phyloP scores from a whole-genome alignment of 1,140 invertebrate genomes.

The Eciton burchellii region DNA sequence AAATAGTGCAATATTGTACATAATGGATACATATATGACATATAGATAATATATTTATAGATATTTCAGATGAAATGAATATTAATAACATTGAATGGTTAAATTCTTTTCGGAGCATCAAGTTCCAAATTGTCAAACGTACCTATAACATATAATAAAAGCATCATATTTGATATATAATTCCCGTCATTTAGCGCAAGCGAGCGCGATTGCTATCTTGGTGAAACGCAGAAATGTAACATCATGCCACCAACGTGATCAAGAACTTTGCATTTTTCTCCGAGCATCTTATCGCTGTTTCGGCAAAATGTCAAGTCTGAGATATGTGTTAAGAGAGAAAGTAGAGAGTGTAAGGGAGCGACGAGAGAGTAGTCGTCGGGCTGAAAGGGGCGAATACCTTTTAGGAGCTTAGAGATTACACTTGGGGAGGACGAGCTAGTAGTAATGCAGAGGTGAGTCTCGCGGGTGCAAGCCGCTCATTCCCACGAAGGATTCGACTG shows the following conservation, averaged over 20 bases:
- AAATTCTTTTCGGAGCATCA: neutral
- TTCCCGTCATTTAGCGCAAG: neutral
- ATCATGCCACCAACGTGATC: neutral
- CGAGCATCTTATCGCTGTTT: neutral
- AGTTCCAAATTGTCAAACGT: neutral
- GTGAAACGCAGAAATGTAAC: neutral
- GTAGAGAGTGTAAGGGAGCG: constrained; percentile 58
- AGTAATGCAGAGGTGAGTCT: constrained; percentile 82
- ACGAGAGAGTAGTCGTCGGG: constrained; percentile 61
- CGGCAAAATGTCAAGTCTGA: constrained; percentile 47
- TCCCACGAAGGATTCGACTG: constrained; percentile 83
- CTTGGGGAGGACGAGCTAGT: constrained; percentile 77
- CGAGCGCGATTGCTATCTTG: neutral
- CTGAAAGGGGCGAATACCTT: constrained; percentile 81
- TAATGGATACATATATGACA: too few species aligned
- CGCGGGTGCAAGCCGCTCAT: constrained; percentile 79
- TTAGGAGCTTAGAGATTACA: constrained; percentile 84
- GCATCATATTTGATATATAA: neutral
- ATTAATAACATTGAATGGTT: neutral
- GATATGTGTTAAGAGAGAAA: constrained; percentile 41
- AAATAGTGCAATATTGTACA: too few species aligned
- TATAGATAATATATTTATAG: too few species aligned
- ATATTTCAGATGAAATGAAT: neutral
- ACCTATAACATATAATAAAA: neutral
- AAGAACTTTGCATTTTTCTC: neutral